Evolutionary conservation across 2,113 vertebrate genomes (phyloP), one percentile per base, ranked within the genome.

Genomic region (Menidia beryllina): DNA sequence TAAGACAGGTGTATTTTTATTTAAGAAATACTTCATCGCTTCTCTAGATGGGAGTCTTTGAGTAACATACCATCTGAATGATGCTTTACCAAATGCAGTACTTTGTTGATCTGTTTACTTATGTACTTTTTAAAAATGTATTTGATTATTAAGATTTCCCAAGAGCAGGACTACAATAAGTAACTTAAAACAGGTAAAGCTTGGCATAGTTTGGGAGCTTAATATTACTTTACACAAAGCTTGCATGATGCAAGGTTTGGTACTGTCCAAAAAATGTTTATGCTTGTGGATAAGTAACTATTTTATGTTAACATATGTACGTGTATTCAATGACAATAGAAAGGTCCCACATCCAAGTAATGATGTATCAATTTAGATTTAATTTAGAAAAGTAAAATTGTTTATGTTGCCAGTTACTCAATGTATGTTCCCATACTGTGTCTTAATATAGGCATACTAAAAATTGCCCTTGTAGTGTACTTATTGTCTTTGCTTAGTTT

Each of bases 1-100:
- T 90, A 93, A 93, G 93, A 94, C 93, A 93, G 93, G 92, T 94
- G 93, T 92, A 92, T 90, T 93, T 93, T 93, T 91, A 93, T 93
- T 93, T 91, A 90, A 93, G 86, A 93, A 91, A 86, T 92, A 92
- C 91, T 94, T 91, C 89, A 93, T 94, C 92, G 92, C 87, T 72
- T 72, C 75, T 30, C 24, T 58, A 83, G 83, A 88, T 76, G 87
- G 69, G 76, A 83, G 85, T 85, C 77, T 66, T 69, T 81, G 79
- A 79, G 81, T 81, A 75, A 36, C 72, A 52, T 67, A 58, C 60
- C 54, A 2, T 47, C 69, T 82, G 83, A 80, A 77, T 68, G 81
- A 67, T 68, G 54, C 62, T 14, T 45, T 52, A 72, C 69, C 53
- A 12, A 38, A 20, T 26, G 0, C 75, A 66, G 79, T 67, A 60